phyloP scores from a whole-genome alignment of 2,797 vertebrate genomes.

The Echeneis naucrates region DNA sequence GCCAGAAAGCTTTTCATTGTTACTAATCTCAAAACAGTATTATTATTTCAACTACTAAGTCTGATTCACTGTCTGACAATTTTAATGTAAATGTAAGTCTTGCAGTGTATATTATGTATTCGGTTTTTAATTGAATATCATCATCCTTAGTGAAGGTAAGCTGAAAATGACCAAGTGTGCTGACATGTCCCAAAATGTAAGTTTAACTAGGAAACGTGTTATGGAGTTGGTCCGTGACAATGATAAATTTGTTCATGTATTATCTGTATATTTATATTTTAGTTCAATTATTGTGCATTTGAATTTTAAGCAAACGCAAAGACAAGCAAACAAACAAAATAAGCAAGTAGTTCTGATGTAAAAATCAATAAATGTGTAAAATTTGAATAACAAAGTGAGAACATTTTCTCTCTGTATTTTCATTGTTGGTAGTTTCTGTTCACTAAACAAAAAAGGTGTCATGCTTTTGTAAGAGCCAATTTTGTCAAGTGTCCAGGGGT shows the following conservation, averaged over 20 bases:
- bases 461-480: conserved; percentile 5
- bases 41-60: background rate
- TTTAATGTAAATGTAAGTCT: background rate
- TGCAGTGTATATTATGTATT: background rate
- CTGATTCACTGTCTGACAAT: background rate
- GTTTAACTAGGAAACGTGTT: background rate
- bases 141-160: too few relatives aligned
- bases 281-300: background rate
- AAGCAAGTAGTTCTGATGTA: too few relatives aligned
- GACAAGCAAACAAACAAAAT: too few relatives aligned
- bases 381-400: background rate
- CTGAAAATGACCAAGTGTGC: background rate
- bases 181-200: background rate
- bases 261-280: background rate
- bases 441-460: background rate
- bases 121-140: background rate
- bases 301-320: background rate
- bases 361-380: background rate
- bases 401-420: background rate
- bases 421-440: background rate
- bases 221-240: background rate
- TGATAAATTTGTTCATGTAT: background rate
- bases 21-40: background rate
- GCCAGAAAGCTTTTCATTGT: background rate
- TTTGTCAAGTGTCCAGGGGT: background rate